Conservation (phyloP, 1,140 invertebrate genomes). For the Drosophila tsacasi region DNA sequence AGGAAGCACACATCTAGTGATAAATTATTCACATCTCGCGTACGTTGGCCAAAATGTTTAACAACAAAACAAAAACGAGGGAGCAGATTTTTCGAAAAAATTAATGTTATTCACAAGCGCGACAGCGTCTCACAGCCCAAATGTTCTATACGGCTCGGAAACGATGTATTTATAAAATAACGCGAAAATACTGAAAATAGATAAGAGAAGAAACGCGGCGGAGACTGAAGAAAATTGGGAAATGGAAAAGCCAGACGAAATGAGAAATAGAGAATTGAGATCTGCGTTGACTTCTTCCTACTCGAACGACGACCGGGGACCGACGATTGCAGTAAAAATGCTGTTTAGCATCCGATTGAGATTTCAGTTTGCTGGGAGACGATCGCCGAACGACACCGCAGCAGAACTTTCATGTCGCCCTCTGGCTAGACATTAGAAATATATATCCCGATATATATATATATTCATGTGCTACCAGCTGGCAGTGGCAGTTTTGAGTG, state of each 20-base stretch:
- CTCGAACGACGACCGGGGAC: conserved; percentile 44
- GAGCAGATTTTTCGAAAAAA: conserved; percentile 20
- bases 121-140: conserved; percentile 44
- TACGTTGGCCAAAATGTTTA: conserved; percentile 48
- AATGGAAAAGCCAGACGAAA: conserved; percentile 36
- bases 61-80: conserved; percentile 51
- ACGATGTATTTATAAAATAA: conserved; percentile 66
- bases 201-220: conserved; percentile 33
- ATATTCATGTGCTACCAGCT: conserved; percentile 71
- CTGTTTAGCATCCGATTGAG: conserved; percentile 64
- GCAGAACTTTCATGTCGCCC: conserved; percentile 73
- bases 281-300: conserved; percentile 68
- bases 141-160: conserved; percentile 21
- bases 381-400: conserved; percentile 81
- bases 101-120: conserved; percentile 39
- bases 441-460: conserved; percentile 59
- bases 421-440: conserved; percentile 43
- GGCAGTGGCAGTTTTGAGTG: conserved; percentile 75
- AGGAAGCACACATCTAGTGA: conserved; percentile 32
- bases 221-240: conserved; percentile 24
- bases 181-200: conserved; percentile 64
- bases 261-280: conserved; percentile 55
- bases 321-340: conserved; percentile 67
- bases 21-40: conserved; percentile 27
- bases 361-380: conserved; percentile 82